Conservation (phyloP, 1,140 invertebrate species). For the Brachionus rotundiformis region DNA sequence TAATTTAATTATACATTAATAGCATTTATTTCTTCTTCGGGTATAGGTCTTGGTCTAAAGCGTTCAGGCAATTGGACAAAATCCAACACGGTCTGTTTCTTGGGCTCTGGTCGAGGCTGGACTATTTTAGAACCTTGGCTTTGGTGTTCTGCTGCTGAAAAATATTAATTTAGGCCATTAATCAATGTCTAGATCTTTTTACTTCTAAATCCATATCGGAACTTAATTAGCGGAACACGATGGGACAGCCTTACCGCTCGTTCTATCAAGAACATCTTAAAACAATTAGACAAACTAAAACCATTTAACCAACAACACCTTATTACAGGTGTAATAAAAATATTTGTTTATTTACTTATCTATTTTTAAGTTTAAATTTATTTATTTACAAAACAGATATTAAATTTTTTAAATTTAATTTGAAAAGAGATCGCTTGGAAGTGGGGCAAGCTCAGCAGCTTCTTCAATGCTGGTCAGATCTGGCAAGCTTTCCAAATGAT, state of each 20-base stretch:
- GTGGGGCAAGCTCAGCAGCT: constrained; percentile 80
- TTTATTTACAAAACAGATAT: constrained; percentile 34
- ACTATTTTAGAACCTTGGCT: not conserved
- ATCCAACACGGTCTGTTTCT: not conserved
- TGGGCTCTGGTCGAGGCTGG: not conserved
- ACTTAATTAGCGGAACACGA: not conserved
- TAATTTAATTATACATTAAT: constrained; percentile 30
- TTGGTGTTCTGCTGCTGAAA: no score
- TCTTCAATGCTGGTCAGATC: constrained; percentile 85
- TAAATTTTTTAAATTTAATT: not conserved
- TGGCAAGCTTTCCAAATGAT: constrained; percentile 86
- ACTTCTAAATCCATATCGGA: not conserved
- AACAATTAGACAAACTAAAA: not conserved
- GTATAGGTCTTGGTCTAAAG: not conserved
- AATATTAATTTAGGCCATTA: not conserved
- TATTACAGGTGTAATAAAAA: constrained; percentile 12
- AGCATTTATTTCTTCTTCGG: constrained; percentile 9
- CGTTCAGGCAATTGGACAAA: constrained; percentile 45
- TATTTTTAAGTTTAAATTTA: not conserved
- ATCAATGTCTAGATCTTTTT: not conserved
- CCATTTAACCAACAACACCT: not conserved
- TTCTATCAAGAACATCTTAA: not conserved
- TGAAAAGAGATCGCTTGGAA: constrained; percentile 85
- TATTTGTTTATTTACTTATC: not conserved
- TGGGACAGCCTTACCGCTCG: not conserved